phyloP scores from a whole-genome alignment of 2,113 vertebrate species.

The Microcebus tavaratra region DNA sequence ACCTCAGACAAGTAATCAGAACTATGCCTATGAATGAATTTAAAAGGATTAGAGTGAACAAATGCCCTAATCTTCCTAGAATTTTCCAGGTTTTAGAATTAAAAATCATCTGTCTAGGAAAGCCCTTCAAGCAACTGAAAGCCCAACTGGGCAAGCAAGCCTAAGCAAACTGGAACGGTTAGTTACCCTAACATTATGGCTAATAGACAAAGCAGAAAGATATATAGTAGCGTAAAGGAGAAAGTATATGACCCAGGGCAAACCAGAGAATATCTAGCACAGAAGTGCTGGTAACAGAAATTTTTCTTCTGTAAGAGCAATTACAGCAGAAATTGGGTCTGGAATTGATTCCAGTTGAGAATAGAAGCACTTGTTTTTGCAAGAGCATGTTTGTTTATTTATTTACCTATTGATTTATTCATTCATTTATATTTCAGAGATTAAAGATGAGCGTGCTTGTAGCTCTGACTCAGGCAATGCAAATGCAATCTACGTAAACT shows the following conservation, averaged over 20 bases:
- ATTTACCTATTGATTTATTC: background rate
- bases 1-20: background rate
- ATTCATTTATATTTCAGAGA: background rate
- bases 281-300: background rate
- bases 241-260: accelerated
- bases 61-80: background rate
- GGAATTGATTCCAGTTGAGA: background rate
- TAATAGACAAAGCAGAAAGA: background rate
- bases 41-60: background rate
- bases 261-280: background rate
- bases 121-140: background rate
- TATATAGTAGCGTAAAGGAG: background rate
- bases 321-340: background rate
- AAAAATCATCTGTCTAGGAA: background rate
- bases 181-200: background rate
- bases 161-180: background rate
- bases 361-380: background rate
- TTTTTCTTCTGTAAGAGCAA: background rate
- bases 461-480: too few relatives aligned
- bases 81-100: background rate
- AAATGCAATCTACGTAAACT: too few relatives aligned
- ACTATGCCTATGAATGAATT: background rate
- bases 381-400: background rate
- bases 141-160: too few relatives aligned
- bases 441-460: background rate